Evolutionary conservation across 1,140 invertebrate species (phyloP), one percentile per base, ranked within the genome.

Genomic region (Apis laboriosa): DNA sequence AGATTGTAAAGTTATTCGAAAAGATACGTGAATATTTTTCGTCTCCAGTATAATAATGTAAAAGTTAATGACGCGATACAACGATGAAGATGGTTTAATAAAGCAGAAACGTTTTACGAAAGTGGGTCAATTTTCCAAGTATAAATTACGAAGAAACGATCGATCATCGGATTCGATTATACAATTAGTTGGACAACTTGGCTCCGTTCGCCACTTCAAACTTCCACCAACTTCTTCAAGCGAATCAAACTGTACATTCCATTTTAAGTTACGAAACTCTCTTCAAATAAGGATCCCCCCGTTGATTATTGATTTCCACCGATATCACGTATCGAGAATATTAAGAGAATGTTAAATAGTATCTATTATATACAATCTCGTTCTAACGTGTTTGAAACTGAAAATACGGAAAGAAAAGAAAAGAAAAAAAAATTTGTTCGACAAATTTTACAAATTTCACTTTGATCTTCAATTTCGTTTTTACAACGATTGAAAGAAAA

Each of bases 131-230:
- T 60, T 68, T 58, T 70, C 7, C 53, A 15, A 70, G 21, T 73
- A 70, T 60, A 60, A 78, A 55, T 70, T 60, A 21, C 34, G 9
- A 21, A 15, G 55, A 67, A 34, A 13, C 66, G 66, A 78, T 78
- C 77, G 53, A 49, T 78, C 66, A 56, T 77, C 34, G 64, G 51
- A 78, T 55, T 78, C 55, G 77, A 78, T 78, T 70, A 43, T n/a
- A 60, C 66, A 71, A 70, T 60, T 70, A 71, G 77, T 70, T 60
- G 21, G 66, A 78, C 77, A 70, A 78, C 17, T 78, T 51, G n/a
- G 24, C 24, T 79, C n/a, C 15, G 34, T 70, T 24, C 9, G 74
- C 43, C 49, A 64, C 43, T 70, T 49, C 17, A 51, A 70, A 51
- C 43, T 61, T 51, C 43, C 21, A 28, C 1, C 55, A 71, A 79